Percentiles rank a stretch among this genome's conserved stretches.
phyloP scores from a whole-genome alignment of 1,140 invertebrate genomes.

The Phenacoccus solenopsis region DNA sequence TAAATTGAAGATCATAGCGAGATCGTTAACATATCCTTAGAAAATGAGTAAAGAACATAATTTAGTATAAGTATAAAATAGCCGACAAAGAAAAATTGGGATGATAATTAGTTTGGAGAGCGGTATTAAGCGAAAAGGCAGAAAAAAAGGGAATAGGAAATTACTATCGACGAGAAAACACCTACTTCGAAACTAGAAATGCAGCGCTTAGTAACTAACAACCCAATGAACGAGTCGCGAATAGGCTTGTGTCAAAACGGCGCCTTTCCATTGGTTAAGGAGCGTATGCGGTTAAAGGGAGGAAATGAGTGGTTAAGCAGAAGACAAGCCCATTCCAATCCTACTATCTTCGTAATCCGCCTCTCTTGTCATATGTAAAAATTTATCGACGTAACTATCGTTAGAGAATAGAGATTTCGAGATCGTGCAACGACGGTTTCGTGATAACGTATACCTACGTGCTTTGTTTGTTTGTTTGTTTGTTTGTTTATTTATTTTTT shows the following conservation, averaged over 20 bases:
- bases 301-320: not conserved
- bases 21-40: slow-evolving; percentile 14
- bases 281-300: not conserved
- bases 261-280: not conserved
- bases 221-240: not conserved
- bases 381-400: slow-evolving; percentile 9
- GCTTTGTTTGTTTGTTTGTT: too few species aligned
- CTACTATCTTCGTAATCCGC: not conserved
- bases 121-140: not conserved
- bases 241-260: not conserved
- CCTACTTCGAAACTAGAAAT: not conserved
- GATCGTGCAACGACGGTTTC: not conserved
- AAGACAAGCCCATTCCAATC: not conserved
- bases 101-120: slow-evolving; percentile 12
- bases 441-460: too few species aligned
- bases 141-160: not conserved
- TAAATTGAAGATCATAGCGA: slow-evolving; percentile 12
- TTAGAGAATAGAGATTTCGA: slow-evolving; percentile 14
- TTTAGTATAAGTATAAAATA: slow-evolving; percentile 17
- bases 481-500: too few species aligned
- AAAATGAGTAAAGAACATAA: slow-evolving; percentile 6
- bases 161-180: not conserved
- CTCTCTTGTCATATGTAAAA: not conserved
- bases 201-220: not conserved
- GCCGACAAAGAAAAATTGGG: slow-evolving; percentile 12